These are phyloP conservation scores for Parnassius mnemosyne DNA, from an alignment of 2,888 invertebrate species.

Conservation along the genomic window DNA sequence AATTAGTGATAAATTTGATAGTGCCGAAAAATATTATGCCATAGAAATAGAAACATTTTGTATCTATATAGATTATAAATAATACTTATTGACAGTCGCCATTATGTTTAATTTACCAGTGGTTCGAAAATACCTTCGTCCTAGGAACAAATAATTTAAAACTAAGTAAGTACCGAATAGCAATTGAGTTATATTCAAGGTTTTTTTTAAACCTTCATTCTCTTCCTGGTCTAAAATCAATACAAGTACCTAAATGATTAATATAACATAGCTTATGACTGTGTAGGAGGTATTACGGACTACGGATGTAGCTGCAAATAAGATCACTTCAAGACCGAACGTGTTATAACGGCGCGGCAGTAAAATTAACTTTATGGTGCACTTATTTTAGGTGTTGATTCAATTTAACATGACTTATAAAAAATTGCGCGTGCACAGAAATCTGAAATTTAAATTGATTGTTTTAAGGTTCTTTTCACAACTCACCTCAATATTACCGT, in stretches of 20 bases:
- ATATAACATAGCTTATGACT: neutral
- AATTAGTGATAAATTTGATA: too few species aligned
- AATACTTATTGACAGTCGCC: too few species aligned
- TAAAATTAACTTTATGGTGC: neutral
- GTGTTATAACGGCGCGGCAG: neutral
- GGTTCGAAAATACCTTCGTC: too few species aligned
- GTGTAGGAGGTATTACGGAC: neutral
- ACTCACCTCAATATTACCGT: neutral
- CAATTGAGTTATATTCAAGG: too few species aligned
- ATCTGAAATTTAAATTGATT: neutral
- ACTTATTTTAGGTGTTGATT: neutral
- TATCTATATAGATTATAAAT: too few species aligned
- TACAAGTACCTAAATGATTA: neutral
- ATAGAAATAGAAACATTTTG: too few species aligned
- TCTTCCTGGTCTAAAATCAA: too few species aligned
- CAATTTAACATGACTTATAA: neutral
- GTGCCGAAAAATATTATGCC: too few species aligned
- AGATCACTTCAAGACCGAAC: neutral
- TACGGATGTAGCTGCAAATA: constrained; percentile 1
- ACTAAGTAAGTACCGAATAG: too few species aligned
- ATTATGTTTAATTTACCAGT: too few species aligned
- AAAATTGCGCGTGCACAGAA: neutral
- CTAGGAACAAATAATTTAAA: too few species aligned
- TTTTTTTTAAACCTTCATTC: too few species aligned
- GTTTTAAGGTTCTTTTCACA: neutral